Evolutionary conservation across 2,113 vertebrate genomes (phyloP).

Genomic region (Anolis sagrei): DNA sequence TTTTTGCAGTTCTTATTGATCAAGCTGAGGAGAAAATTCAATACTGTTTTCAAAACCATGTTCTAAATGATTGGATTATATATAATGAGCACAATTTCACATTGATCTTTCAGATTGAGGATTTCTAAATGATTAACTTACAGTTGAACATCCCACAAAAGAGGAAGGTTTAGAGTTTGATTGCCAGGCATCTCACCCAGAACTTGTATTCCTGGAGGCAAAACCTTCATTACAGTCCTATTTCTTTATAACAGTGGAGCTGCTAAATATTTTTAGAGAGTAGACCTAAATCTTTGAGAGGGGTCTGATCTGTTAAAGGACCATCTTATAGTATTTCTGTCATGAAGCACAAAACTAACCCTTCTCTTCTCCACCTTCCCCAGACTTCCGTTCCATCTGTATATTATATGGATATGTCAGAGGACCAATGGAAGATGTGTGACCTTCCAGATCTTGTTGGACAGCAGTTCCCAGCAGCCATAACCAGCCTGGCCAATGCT

Average conservation of each 20-base stretch:
- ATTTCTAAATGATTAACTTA: conserved; percentile 12
- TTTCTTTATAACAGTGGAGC: not conserved
- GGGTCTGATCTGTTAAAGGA: not conserved
- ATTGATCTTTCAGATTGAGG: conserved; percentile 22
- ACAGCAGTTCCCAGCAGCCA: too few relatives aligned
- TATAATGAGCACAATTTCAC: conserved; percentile 12
- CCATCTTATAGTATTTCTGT: not conserved
- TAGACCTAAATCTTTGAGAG: not conserved
- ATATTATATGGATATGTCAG: too few relatives aligned
- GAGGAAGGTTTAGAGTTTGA: not conserved
- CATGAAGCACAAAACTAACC: not conserved
- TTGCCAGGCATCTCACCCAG: not conserved
- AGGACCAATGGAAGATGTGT: too few relatives aligned
- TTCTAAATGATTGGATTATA: conserved; percentile 27
- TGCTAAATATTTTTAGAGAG: not conserved
- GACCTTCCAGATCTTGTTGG: too few relatives aligned
- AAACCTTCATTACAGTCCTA: not conserved
- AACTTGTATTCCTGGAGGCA: not conserved
- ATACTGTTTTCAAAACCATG: conserved; percentile 18
- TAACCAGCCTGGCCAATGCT: too few relatives aligned
- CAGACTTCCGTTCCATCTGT: too few relatives aligned
- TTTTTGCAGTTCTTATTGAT: conserved; percentile 11
- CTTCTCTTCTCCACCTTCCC: not conserved
- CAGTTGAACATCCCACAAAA: not conserved
- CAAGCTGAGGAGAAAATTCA: conserved; percentile 1